Evolutionary conservation across 2,113 vertebrate genomes (phyloP).

Genomic region (Thinocorus orbignyianus): DNA sequence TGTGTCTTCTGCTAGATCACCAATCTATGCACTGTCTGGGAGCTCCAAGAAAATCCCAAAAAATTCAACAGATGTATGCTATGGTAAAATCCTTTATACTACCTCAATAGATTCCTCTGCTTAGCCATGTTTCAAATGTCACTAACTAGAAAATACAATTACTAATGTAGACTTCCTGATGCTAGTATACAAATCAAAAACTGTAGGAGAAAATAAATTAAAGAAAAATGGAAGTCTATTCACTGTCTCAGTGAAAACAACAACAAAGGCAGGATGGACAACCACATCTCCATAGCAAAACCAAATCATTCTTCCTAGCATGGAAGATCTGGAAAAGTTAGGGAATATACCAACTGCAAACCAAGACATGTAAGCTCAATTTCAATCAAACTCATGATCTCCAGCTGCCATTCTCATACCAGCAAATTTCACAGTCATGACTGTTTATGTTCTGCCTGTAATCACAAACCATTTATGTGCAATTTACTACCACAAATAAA

Average conservation of each 20-base stretch:
- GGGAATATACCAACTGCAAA: neutral
- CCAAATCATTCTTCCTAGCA: neutral
- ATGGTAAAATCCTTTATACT: neutral
- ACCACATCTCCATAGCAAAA: neutral
- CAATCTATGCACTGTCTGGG: neutral
- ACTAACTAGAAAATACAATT: neutral
- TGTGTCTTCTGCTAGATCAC: neutral
- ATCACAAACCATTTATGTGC: neutral
- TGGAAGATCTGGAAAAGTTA: neutral
- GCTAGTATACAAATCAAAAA: neutral
- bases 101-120: neutral
- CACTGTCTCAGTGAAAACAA: neutral
- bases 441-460: neutral
- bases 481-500: constrained; percentile 11
- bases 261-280: neutral
- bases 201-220: neutral
- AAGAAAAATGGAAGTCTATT: neutral
- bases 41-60: neutral
- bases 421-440: neutral
- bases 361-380: neutral
- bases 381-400: neutral
- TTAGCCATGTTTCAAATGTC: neutral
- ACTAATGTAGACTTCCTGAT: neutral
- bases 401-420: neutral
- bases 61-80: neutral